Conservation (phyloP, 2,888 invertebrate species). For the Caenorhabditis doughertyi region DNA sequence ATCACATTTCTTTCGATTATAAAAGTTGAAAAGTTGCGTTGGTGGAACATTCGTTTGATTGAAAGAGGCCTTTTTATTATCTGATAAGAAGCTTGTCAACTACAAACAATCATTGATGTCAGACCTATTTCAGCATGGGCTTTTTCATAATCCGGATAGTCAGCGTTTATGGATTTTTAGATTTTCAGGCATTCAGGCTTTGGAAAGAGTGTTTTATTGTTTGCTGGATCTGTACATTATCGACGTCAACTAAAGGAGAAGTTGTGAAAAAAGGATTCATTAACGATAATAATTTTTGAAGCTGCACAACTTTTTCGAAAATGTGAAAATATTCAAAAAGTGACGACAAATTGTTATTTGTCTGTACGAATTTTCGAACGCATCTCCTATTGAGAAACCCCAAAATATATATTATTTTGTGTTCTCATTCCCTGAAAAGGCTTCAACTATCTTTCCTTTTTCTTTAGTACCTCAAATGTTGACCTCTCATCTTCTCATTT, state of each 20-base stretch:
- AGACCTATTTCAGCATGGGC: background rate
- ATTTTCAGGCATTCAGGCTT: conserved; percentile 4
- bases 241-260: background rate
- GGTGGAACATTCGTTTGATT: conserved; percentile 9
- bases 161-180: conserved; percentile 5
- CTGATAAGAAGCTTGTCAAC: conserved; percentile 19
- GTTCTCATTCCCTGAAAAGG: conserved; percentile 18
- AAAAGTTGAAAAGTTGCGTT: background rate
- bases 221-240: background rate
- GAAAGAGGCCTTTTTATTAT: background rate
- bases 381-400: background rate
- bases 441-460: conserved; percentile 8
- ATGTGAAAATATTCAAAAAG: background rate
- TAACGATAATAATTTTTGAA: too few relatives aligned
- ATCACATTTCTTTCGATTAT: background rate
- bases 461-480: background rate
- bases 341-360: background rate
- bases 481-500: conserved; percentile 32
- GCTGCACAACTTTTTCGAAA: background rate
- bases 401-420: background rate
- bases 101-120: conserved; percentile 1
- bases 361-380: background rate
- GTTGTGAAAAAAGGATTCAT: too few relatives aligned
- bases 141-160: background rate
- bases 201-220: background rate